Conservation (phyloP, 2,113 vertebrate species). For the Jaculus jaculus region DNA sequence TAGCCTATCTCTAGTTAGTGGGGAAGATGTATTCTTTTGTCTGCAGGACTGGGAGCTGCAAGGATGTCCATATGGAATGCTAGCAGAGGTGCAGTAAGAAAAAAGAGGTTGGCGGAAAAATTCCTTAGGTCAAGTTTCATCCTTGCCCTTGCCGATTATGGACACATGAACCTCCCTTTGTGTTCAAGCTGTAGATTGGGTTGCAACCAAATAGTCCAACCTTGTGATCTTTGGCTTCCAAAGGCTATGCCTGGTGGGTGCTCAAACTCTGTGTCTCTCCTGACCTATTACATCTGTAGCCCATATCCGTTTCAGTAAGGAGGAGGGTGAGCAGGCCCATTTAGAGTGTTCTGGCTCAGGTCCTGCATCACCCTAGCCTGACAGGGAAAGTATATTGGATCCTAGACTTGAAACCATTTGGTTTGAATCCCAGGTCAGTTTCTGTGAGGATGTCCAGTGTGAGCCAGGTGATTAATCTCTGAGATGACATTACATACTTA, state of each 20-base stretch:
- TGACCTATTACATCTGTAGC: accelerated
- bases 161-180: background rate
- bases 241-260: background rate
- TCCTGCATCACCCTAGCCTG: background rate
- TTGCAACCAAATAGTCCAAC: background rate
- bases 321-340: background rate
- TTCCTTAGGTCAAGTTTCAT: background rate
- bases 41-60: background rate
- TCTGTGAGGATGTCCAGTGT: background rate
- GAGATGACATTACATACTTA: background rate
- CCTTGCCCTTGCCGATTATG: background rate
- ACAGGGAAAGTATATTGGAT: background rate
- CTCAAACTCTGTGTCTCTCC: background rate
- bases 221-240: background rate
- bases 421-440: background rate
- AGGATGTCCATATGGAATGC: background rate
- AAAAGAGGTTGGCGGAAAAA: background rate
- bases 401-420: background rate
- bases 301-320: background rate
- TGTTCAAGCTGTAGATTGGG: background rate
- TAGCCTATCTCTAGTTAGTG: accelerated
- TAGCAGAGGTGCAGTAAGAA: background rate
- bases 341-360: background rate
- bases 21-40: background rate
- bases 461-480: background rate